These are phyloP conservation scores for Oenanthe oenanthe DNA, from an alignment of 2,113 vertebrate genomes.

Conservation along the genomic window DNA sequence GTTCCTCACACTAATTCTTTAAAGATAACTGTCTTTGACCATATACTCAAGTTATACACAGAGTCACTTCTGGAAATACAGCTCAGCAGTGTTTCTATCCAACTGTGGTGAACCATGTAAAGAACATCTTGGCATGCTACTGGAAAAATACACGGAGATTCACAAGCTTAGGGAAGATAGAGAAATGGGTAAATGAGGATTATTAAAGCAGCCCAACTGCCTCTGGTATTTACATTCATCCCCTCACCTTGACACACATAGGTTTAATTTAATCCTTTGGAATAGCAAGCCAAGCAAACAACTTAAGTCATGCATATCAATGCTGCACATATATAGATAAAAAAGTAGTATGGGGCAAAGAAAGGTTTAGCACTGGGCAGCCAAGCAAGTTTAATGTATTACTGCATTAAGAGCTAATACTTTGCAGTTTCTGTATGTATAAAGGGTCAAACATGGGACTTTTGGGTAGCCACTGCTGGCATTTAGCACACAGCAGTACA, in stretches of 20 bases:
- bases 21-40: not conserved
- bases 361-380: not conserved
- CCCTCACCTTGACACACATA: not conserved
- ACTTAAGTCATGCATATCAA: not conserved
- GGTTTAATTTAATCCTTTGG: constrained; percentile 14
- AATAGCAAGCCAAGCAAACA: not conserved
- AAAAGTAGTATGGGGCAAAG: not conserved
- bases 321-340: not conserved
- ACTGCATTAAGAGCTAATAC: not conserved
- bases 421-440: not conserved
- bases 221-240: not conserved
- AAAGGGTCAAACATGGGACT: not conserved
- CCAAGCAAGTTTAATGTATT: not conserved
- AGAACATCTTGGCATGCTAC: not conserved
- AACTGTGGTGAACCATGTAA: not conserved
- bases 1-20: not conserved
- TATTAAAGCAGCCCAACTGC: not conserved
- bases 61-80: not conserved
- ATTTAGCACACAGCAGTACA: not conserved
- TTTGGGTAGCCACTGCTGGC: not conserved
- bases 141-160: not conserved
- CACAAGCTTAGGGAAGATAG: not conserved
- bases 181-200: not conserved
- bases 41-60: not conserved
- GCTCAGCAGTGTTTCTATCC: not conserved